Percentiles rank a stretch among this genome's conserved stretches.
These are phyloP conservation scores for Aspidiotus rigidus DNA, from an alignment of 2,888 invertebrate genomes.

Conservation along the genomic window DNA sequence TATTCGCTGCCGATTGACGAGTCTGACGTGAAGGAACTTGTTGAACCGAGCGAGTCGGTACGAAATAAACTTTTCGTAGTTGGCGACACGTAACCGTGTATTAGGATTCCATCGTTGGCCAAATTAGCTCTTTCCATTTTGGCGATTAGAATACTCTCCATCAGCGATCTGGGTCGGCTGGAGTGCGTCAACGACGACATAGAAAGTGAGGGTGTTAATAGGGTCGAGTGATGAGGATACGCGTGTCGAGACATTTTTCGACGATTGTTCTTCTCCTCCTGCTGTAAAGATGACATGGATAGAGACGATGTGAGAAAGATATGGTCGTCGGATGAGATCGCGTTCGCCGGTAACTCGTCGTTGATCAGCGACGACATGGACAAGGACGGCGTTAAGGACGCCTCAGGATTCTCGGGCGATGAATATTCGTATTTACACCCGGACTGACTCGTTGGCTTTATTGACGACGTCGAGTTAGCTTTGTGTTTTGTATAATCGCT, in stretches of 20 bases:
- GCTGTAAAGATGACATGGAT: constrained; percentile 10
- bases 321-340: constrained; percentile 40
- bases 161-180: constrained; percentile 57
- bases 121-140: constrained; percentile 65
- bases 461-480: constrained; percentile 3
- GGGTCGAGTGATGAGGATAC: constrained; percentile 42
- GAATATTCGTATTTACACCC: background rate
- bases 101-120: constrained; percentile 41
- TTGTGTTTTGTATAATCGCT: background rate
- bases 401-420: constrained; percentile 12
- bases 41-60: constrained; percentile 62
- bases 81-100: constrained; percentile 41
- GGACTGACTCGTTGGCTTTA: constrained; percentile 6
- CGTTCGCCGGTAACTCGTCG: constrained; percentile 44
- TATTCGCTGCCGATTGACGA: constrained; percentile 52
- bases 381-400: background rate
- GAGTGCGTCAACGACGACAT: constrained; percentile 49
- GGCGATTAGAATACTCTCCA: constrained; percentile 70
- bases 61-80: constrained; percentile 50
- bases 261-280: background rate
- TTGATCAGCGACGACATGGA: constrained; percentile 25
- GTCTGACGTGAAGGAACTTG: constrained; percentile 37
- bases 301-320: background rate
- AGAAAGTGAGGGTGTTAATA: constrained; percentile 45
- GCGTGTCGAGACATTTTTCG: constrained; percentile 46